These are phyloP conservation scores for Eudemis profundana DNA, from an alignment of 2,888 invertebrate genomes.

Conservation along the genomic window DNA sequence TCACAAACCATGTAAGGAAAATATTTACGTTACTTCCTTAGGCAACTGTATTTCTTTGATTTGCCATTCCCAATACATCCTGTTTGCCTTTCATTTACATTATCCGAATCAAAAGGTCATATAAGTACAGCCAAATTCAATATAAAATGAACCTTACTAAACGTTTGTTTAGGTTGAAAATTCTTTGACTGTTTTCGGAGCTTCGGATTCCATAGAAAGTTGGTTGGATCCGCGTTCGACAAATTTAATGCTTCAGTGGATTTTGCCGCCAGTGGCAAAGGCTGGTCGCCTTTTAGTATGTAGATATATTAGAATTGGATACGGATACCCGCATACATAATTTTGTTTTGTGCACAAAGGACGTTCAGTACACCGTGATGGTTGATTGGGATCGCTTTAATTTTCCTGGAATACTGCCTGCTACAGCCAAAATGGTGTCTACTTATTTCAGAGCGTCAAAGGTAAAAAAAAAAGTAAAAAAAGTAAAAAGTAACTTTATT, in stretches of 20 bases:
- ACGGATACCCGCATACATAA: neutral
- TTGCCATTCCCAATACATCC: neutral
- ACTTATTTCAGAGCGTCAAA: neutral
- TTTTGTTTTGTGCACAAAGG: neutral
- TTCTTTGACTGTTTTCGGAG: neutral
- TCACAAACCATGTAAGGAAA: neutral
- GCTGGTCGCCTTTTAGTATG: neutral
- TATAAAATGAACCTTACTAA: neutral
- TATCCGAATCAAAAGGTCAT: neutral
- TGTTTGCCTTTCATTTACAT: neutral
- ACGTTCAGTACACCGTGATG: neutral
- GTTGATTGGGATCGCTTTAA: neutral
- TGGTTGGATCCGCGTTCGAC: neutral
- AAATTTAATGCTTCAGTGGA: neutral
- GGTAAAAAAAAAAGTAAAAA: neutral
- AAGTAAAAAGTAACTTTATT: too few species aligned
- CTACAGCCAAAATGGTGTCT: neutral
- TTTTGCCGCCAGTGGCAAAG: neutral
- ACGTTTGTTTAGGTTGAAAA: neutral
- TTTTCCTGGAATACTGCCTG: neutral
- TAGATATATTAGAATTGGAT: neutral
- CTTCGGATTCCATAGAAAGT: neutral
- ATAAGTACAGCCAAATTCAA: neutral
- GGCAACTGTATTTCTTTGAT: neutral
- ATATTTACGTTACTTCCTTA: neutral